phyloP scores from a whole-genome alignment of 2,797 vertebrate species.

The Channallabes apus region DNA sequence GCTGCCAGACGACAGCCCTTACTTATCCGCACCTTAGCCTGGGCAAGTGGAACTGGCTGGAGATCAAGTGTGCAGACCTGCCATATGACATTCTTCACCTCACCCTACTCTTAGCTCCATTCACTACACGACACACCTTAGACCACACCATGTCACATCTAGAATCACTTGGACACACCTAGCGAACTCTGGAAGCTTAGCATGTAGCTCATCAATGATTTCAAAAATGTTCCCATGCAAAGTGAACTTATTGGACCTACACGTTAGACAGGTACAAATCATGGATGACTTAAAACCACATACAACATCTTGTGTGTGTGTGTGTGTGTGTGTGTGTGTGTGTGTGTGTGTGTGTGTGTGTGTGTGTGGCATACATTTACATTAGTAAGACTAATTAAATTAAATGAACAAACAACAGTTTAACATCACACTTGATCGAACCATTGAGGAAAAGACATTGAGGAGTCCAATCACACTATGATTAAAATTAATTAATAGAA shows the following conservation, averaged over 20 bases:
- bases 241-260: background rate
- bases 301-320: no score
- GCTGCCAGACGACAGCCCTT: background rate
- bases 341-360: no score
- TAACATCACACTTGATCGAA: background rate
- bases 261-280: background rate
- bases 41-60: slow-evolving; percentile 4
- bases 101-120: slow-evolving; percentile 32
- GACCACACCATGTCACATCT: slow-evolving; percentile 24
- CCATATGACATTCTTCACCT: slow-evolving; percentile 44
- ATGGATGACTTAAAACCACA: background rate
- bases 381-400: background rate
- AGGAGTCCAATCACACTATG: background rate
- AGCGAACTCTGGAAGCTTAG: background rate
- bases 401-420: no score
- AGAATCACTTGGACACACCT: slow-evolving; percentile 37
- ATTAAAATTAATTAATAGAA: background rate
- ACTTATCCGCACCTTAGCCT: background rate
- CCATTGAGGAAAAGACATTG: background rate
- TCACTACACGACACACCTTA: slow-evolving; percentile 40
- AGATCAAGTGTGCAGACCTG: slow-evolving; percentile 31
- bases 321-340: no score
- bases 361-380: no score
- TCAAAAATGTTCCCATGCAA: background rate
- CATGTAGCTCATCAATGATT: background rate